These are phyloP conservation scores for Clytia hemisphaerica DNA, from an alignment of 30 jellyfish, hydroid and myxozoan species.

Conservation along the genomic window DNA sequence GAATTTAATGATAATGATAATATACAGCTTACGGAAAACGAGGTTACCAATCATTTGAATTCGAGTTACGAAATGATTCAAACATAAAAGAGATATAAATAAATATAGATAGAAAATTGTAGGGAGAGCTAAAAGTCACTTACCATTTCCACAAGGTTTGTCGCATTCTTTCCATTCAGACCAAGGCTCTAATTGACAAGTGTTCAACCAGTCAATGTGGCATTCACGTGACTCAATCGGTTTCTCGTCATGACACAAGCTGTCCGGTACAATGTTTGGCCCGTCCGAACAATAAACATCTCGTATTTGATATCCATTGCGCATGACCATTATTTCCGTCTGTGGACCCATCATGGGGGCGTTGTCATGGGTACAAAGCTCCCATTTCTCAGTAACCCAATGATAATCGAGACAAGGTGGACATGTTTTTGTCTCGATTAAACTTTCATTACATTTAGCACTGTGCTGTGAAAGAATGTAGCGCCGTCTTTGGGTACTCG, in stretches of 20 bases:
- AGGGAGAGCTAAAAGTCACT: too few relatives aligned
- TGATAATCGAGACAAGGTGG: not conserved
- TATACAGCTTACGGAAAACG: too few relatives aligned
- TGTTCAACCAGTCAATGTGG: not conserved
- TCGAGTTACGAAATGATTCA: too few relatives aligned
- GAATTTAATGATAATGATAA: too few relatives aligned
- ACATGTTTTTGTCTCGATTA: constrained; percentile 6
- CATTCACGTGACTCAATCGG: constrained; percentile 9
- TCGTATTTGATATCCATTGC: not conserved
- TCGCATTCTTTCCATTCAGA: constrained; percentile 6
- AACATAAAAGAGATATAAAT: too few relatives aligned
- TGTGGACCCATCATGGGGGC: not conserved
- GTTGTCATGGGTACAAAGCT: not conserved
- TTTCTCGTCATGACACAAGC: constrained; percentile 3
- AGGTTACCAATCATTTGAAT: too few relatives aligned
- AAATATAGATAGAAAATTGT: too few relatives aligned
- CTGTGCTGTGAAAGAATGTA: not conserved
- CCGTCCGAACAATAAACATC: constrained; percentile 12
- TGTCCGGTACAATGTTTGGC: not conserved
- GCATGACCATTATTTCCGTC: not conserved
- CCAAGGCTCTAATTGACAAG: constrained; percentile 10
- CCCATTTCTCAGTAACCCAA: constrained; percentile 15
- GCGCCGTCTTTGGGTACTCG: not conserved
- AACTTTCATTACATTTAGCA: not conserved
- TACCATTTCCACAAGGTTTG: constrained; percentile 8